Evolutionary conservation across 2,113 vertebrate species (phyloP).

Genomic region (Candoia aspera): DNA sequence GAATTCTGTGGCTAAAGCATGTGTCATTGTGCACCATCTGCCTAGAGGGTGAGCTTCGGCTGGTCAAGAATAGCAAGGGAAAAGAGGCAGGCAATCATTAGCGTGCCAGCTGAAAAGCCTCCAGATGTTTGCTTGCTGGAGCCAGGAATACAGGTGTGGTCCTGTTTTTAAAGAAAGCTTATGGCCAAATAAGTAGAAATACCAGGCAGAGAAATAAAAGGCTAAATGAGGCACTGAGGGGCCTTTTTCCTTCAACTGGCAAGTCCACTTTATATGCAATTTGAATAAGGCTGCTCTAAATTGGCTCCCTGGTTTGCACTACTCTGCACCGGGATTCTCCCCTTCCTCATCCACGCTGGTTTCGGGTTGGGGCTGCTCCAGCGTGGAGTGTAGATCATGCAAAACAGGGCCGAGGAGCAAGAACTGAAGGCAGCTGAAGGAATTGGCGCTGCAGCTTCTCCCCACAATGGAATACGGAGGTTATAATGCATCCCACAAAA

Average conservation of each 20-base stretch:
- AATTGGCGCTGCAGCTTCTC: conserved; percentile 49
- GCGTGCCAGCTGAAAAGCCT: not conserved
- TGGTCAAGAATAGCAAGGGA: conserved; percentile 19
- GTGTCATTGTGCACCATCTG: not conserved
- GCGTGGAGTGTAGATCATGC: conserved; percentile 46
- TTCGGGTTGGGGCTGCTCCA: conserved; percentile 50
- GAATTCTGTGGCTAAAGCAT: not conserved
- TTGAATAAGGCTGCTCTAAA: conserved; percentile 65
- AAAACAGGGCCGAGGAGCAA: conserved; percentile 52
- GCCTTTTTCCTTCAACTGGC: conserved; percentile 46
- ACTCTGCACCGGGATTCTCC: conserved; percentile 44
- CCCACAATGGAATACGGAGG: conserved; percentile 27
- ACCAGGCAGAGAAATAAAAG: conserved; percentile 29
- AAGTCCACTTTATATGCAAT: conserved; percentile 51
- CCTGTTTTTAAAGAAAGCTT: conserved; percentile 41
- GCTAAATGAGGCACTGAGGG: conserved; percentile 42
- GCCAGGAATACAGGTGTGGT: conserved; percentile 33
- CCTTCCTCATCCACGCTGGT: conserved; percentile 55
- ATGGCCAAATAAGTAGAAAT: conserved; percentile 36
- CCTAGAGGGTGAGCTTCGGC: not conserved
- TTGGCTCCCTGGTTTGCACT: conserved; percentile 55
- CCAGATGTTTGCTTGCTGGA: conserved; percentile 31
- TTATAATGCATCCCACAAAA: conserved; percentile 49
- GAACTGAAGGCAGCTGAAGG: conserved; percentile 41
- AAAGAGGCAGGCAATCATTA: conserved; percentile 38